Base-by-base conservation (phyloP, 2,113 vertebrate species). In the Aldabrachelys gigantea region DNA sequence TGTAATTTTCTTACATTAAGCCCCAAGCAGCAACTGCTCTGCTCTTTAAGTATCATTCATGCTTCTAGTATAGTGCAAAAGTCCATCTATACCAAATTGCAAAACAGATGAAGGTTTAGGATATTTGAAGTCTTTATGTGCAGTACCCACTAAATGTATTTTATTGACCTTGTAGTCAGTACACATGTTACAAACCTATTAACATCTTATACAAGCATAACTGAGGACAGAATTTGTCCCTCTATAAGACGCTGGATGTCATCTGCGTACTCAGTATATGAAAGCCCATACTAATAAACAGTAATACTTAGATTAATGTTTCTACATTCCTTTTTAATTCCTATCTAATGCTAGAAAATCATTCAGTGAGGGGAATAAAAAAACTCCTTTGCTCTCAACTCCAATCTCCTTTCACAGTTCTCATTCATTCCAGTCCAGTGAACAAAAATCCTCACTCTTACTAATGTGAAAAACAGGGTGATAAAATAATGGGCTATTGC, bases 361-460 rank as follows among this genome's bases (percentile, higher is more conserved):
- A 81, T 81, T 24, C 76, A 13, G 80, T 57, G 57, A 90, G 44
- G 87, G 29, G 59, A 62, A 35, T 35, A 35, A 62, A 62, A 29
- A 35, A 31, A 31, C 31, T 2, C 13, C 59, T 62, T 31, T 62
- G 38, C 19, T 9, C n/a, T 52, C 10, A 4, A 4, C 10, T 16
- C 87, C 5, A 44, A 12, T n/a, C 56, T 93, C 82, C n/a, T 84
- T 85, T 87, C 27, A 10, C 1, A 54, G 69, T 4, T 31, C 31
- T 52, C 84, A 8, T 85, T 84, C 44, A 11, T 82, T 91, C 93
- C 80, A 49, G 7, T 89, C 29, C 31, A 56, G 52, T 78, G 52
- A 14, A 14, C 0, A 69, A n/a, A 41, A 0, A 0, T 25, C 24
- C 17, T 69, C n/a, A 88, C 10, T 7, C 69, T 57, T 2, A 0